Evolutionary conservation across 2,113 vertebrate species (phyloP), one percentile per base, ranked within the genome.

Genomic region (Mormyrus lacerda): DNA sequence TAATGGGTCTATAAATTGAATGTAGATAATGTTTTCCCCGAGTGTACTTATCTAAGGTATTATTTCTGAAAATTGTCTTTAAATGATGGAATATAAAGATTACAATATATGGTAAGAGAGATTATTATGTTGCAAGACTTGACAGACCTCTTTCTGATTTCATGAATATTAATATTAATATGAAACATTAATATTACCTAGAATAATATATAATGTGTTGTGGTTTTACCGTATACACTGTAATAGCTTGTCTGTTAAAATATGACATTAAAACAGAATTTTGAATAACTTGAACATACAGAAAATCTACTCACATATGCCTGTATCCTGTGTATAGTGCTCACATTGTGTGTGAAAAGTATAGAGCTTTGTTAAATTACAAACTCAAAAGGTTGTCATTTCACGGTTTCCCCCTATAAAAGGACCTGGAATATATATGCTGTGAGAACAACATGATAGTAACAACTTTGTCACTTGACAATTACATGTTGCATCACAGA

Each of bases 1-100:
- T 95, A 95, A 95, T 95, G 95, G 94, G 93, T 95, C 95, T 95
- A 95, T 95, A 95, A 95, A 95, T 95, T 94, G 95, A 95, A 95
- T 94, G 91, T 92, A 95, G 94, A 95, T 95, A 94, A 95, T 94
- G 94, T 90, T 92, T 93, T 93, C 94, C 45, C 61, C 90, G 91
- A 91, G 24, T 89, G 76, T 47, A 84, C 45, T 55, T 58, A 61
- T 79, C 42, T 13, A 8, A 21, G 5, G 21, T 84, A 35, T 21
- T 84, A 69, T 50, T 55, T 89, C 24, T 47, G 79, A 61, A 53
- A 44, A 89, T 55, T 44, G 50, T 35, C 69, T 27, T 89, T 85
- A 69, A 27, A 87, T 53, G 35, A 39, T 69, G 17, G 39, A 39
- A 65, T 65, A 65, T 87, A 39, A 87, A 55, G 13, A 53, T 55